Base-by-base conservation (phyloP, 2,888 invertebrate species). In the Drosophila longiperda region DNA sequence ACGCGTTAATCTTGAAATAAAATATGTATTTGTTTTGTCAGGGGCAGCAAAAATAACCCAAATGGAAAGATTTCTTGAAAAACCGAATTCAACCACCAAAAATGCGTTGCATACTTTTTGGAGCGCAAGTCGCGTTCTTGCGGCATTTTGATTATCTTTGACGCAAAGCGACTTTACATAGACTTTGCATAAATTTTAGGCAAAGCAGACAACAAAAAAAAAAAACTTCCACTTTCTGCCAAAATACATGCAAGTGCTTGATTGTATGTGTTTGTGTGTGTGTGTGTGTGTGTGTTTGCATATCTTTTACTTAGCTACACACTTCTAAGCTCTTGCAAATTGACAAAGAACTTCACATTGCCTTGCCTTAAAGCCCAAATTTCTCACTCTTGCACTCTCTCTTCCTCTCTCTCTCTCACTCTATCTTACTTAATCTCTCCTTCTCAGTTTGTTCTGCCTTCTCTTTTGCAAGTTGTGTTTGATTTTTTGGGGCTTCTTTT, bases 1-100 rank as follows among this genome's bases (percentile, higher is more conserved):
- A 85, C n/a, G 83, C 85, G 87, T 85, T 86, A 86, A 86, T 86
- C 87, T 87, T 77, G 75, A 82, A 83, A 87, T 86, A 85, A 86
- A 86, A 86, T 87, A 78, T 78, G 71, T 78, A 86, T 87, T 87
- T 85, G 87, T 73, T 80, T 75, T 68, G 64, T 62, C 70, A 48
- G 60, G 42, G 42, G 33, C 34, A 34, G 45, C 17, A 33, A 33
- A 52, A 29, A n/a, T 20, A 20, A 34, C 23, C 45, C 45, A 45
- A 45, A 45, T 45, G 23, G 6, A n/a, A 45, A 33, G 52, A 58
- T 48, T 57, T 42, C 69, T 48, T 45, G 52, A 66, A 62, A 62
- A 38, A 38, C 62, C 54, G 54, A 66, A 69, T 84, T 78, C 83
- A 81, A 80, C 78, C 87, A 85, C 78, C 87, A 60, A 78, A 78